Base-by-base conservation (phyloP, 1,140 invertebrate genomes). In the Aphis craccivora region DNA sequence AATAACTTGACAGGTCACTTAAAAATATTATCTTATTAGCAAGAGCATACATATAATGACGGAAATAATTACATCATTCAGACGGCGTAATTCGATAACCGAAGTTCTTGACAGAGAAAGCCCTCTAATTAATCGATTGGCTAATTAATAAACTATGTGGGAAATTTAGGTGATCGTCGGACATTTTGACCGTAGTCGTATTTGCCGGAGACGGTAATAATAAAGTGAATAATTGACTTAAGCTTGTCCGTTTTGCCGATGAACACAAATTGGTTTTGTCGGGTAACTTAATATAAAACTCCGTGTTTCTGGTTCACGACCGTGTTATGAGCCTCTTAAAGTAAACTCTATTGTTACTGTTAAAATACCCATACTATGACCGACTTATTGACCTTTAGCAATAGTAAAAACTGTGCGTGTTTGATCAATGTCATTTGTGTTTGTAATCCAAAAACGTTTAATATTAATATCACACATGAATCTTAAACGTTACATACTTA, bases 161-260 rank as follows among this genome's bases (percentile, higher is more conserved):
- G 55, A 30, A 60, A 43, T 43, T 43, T 30, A 40, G 23, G 7
- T 43, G 89, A 43, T 67, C 23, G 53, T 90, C 14, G 37, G 89
- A 67, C 89, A 30, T 89, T 55, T 89, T 40, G 48, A 89, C 86
- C 51, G 88, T 1, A 11, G 35, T 37, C 48, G 45, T 53, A 55
- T 22, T 55, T 25, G 7, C 30, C 9, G 25, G 40, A 60, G 8
- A 90, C 25, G 25, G 35, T 60, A n/a, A 43, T 43, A 90, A 60
- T 55, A 60, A 90, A 67, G 89, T 90, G 53, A 90, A 90, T 90
- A 90, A 67, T 90, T 67, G 89, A 90, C 37, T 90, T 90, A 90
- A 90, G 55, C 88, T 60, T 90, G 89, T 67, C 88, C 88, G 88
- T 89, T 51, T 89, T 9, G 51, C 14, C 43, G n/a, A 88, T 88